A percentile compares a stretch with the other conserved stretches of the same genome.
Conservation (phyloP, 2,113 vertebrate species). For the Aleadryas rufinucha region DNA sequence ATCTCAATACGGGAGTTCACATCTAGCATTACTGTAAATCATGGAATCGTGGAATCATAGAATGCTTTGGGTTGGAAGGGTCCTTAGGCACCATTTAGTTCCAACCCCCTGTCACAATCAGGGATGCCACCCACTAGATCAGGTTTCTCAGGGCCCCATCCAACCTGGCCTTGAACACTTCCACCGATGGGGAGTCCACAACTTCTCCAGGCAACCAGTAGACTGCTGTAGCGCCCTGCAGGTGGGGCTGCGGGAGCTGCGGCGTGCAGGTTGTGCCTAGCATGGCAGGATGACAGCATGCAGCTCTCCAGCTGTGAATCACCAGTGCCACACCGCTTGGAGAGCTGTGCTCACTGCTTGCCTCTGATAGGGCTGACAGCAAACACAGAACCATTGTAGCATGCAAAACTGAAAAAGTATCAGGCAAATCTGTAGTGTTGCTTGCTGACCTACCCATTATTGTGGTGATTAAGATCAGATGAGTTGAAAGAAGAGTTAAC, state of each 20-base stretch:
- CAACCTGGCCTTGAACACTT: not conserved
- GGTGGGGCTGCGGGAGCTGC: accelerated
- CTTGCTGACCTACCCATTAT: not conserved
- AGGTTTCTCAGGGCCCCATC: not conserved
- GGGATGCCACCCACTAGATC: not conserved
- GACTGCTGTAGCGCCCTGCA: accelerated
- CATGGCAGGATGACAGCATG: accelerated
- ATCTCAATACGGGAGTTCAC: not conserved
- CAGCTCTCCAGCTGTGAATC: not conserved
- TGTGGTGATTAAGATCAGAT: not conserved
- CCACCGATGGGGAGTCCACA: not conserved
- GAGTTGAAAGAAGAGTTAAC: not conserved
- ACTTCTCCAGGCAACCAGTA: not conserved
- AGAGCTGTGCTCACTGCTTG: not conserved
- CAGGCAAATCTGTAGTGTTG: not conserved
- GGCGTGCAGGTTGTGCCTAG: accelerated
- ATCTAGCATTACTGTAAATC: not conserved
- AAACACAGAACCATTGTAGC: not conserved
- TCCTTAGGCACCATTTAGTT: not conserved
- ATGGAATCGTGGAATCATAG: not conserved
- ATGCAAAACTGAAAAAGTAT: not conserved
- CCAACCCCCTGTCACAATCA: not conserved
- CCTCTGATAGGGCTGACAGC: not conserved
- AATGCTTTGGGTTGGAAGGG: not conserved
- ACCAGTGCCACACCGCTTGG: not conserved